Conservation (phyloP, 2,797 vertebrate species). For the Micromesistius poutassou region DNA sequence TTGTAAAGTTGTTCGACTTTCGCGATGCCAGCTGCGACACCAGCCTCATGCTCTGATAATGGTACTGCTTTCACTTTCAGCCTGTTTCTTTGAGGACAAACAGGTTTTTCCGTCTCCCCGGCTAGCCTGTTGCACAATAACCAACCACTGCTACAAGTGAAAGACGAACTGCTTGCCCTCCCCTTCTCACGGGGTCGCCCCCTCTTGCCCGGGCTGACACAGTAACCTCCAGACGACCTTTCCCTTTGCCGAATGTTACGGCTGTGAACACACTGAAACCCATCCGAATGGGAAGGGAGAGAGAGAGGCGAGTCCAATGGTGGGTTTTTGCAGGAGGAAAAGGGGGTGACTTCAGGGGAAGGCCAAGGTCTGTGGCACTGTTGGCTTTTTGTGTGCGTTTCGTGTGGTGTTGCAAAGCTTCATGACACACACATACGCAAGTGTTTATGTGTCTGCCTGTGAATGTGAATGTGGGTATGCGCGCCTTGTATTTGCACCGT, state of each 20-base stretch:
- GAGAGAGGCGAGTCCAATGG: conserved; percentile 27
- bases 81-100: not conserved
- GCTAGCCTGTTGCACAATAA: conserved; percentile 28
- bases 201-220: conserved; percentile 64
- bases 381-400: conserved; percentile 30
- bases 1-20: not conserved
- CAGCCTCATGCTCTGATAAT: not conserved
- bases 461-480: conserved; percentile 32
- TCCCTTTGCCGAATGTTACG: conserved; percentile 62
- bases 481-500: conserved; percentile 36
- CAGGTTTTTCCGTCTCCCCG: conserved; percentile 21
- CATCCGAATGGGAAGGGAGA: conserved; percentile 37
- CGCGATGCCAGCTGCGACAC: not conserved
- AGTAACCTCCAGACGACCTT: conserved; percentile 74
- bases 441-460: conserved; percentile 38
- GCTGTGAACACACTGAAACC: conserved; percentile 66
- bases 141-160: conserved; percentile 33
- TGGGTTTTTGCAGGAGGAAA: conserved; percentile 31
- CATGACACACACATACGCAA: conserved; percentile 50
- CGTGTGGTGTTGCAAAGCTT: conserved; percentile 48
- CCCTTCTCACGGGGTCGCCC: conserved; percentile 50
- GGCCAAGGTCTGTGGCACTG: conserved; percentile 25
- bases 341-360: conserved; percentile 40
- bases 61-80: not conserved
- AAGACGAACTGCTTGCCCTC: conserved; percentile 25